Evolutionary conservation across 2,888 invertebrate species (phyloP).

Genomic region (Nomada hirtipes): DNA sequence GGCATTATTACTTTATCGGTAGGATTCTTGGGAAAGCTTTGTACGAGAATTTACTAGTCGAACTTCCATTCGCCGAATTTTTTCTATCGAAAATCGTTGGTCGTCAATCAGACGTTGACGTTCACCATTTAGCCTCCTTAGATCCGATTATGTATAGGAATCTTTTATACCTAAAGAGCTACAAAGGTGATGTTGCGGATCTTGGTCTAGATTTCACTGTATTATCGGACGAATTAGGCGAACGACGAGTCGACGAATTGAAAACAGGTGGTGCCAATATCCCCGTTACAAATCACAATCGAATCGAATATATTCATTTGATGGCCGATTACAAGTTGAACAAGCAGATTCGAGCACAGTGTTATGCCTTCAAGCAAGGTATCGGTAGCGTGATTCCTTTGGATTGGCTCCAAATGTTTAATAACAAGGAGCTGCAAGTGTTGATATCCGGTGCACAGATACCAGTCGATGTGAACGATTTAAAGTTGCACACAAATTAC

Average conservation of each 20-base stretch:
- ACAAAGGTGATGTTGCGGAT: slow-evolving; percentile 94
- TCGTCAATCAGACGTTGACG: slow-evolving; percentile 91
- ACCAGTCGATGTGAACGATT: slow-evolving; percentile 96
- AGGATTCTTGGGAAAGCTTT: slow-evolving; percentile 97
- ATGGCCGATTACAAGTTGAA: slow-evolving; percentile 98
- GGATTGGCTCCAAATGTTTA: slow-evolving; percentile 98
- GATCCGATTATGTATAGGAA: slow-evolving; percentile 97
- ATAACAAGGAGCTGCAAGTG: slow-evolving; percentile 96
- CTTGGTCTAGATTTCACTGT: slow-evolving; percentile 97
- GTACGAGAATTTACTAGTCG: slow-evolving; percentile 97
- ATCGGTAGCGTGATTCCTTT: slow-evolving; percentile 95
- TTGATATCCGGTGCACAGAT: slow-evolving; percentile 98
- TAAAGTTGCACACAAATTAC: slow-evolving; percentile 95
- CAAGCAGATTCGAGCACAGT: slow-evolving; percentile 94
- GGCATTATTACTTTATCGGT: slow-evolving; percentile 96
- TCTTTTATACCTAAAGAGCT: slow-evolving; percentile 93
- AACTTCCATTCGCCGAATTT: slow-evolving; percentile 97
- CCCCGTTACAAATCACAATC: slow-evolving; percentile 95
- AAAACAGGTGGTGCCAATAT: slow-evolving; percentile 96
- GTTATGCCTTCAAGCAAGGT: slow-evolving; percentile 94
- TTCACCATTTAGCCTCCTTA: slow-evolving; percentile 96
- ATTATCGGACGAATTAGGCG: slow-evolving; percentile 94
- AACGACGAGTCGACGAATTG: slow-evolving; percentile 94
- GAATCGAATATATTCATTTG: slow-evolving; percentile 98
- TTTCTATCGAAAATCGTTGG: slow-evolving; percentile 95